phyloP scores from a whole-genome alignment of 2,113 vertebrate genomes.

The Paratilapia polleni region DNA sequence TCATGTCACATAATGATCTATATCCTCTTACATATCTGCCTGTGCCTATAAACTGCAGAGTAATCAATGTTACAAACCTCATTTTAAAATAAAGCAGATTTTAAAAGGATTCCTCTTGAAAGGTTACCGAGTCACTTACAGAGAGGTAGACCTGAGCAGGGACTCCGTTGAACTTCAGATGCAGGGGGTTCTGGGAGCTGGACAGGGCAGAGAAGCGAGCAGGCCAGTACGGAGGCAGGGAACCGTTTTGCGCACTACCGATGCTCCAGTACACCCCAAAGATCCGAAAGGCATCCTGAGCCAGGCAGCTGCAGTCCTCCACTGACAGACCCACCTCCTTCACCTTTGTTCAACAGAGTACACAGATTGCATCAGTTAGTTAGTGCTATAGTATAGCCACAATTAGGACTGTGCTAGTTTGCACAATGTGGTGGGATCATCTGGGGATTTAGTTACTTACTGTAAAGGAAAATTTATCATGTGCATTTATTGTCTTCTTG shows the following conservation, averaged over 20 bases:
- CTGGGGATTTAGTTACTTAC: background rate
- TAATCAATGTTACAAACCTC: background rate
- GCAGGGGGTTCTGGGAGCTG: constrained; percentile 76
- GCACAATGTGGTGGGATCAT: background rate
- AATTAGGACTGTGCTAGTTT: background rate
- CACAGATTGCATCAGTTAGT: background rate
- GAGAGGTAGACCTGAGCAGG: constrained; percentile 82
- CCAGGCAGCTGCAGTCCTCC: constrained; percentile 84
- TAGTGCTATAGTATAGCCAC: background rate
- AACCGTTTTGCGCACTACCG: constrained; percentile 55
- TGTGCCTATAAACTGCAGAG: background rate
- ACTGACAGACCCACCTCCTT: constrained; percentile 82
- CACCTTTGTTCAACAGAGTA: constrained; percentile 67
- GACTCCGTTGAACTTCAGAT: constrained; percentile 80
- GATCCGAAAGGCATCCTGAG: constrained; percentile 78
- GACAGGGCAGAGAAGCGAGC: constrained; percentile 76
- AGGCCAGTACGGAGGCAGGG: constrained; percentile 79
- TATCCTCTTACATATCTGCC: background rate
- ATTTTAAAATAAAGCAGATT: background rate
- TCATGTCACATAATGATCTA: background rate
- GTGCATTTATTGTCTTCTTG: too few species aligned
- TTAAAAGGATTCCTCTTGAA: background rate
- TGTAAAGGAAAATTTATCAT: background rate
- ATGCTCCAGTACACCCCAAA: constrained; percentile 81
- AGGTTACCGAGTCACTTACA: constrained; percentile 70